phyloP scores from a whole-genome alignment of 2,797 vertebrate genomes.

The Gymnopithys bicolor region DNA sequence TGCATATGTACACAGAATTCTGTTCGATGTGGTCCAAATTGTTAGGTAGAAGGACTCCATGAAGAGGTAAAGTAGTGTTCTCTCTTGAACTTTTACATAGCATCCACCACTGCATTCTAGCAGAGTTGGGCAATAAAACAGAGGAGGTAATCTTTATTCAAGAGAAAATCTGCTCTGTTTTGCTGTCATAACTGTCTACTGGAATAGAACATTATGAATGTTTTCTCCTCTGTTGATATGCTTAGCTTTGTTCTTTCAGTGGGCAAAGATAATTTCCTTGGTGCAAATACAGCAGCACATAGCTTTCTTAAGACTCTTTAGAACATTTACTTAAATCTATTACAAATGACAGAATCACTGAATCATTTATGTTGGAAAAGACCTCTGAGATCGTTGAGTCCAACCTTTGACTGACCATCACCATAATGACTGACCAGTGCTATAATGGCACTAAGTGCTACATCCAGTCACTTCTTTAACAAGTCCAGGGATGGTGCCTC shows the following conservation, averaged over 20 bases:
- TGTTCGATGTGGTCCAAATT: not conserved
- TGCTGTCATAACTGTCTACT: not conserved
- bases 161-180: not conserved
- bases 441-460: no score
- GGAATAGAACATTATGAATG: not conserved
- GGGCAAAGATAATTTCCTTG: not conserved
- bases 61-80: not conserved
- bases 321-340: not conserved
- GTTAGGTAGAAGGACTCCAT: not conserved
- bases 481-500: not conserved
- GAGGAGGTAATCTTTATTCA: not conserved
- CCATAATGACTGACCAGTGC: not conserved
- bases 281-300: not conserved
- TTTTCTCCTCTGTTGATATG: not conserved
- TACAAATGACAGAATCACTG: not conserved
- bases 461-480: fast-evolving
- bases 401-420: not conserved
- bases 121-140: not conserved
- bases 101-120: not conserved
- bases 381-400: not conserved
- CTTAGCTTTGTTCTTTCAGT: not conserved
- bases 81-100: not conserved
- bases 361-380: not conserved
- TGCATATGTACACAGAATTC: not conserved
- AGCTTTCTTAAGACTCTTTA: not conserved